Conservation (phyloP, 2,888 invertebrate genomes). For the Archips xylosteana region DNA sequence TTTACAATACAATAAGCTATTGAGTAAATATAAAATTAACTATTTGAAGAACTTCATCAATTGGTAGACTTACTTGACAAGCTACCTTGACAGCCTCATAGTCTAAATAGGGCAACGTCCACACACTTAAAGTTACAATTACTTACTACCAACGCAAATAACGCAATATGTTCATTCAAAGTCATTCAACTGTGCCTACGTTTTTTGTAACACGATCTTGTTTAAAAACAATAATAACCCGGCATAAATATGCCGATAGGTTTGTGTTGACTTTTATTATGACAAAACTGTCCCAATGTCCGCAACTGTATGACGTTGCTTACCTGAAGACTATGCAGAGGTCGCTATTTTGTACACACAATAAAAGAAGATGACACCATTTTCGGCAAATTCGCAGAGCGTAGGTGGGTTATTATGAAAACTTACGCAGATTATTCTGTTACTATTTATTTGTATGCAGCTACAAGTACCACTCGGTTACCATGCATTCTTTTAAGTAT, state of each 20-base stretch:
- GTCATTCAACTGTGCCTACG: slow-evolving; percentile 10
- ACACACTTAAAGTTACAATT: slow-evolving; percentile 15
- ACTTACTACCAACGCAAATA: slow-evolving; percentile 5
- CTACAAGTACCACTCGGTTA: too few relatives aligned
- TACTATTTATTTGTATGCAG: too few relatives aligned
- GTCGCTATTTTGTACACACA: too few relatives aligned
- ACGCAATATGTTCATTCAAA: slow-evolving; percentile 3
- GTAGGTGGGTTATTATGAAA: too few relatives aligned
- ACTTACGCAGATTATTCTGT: too few relatives aligned
- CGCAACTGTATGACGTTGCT: neutral
- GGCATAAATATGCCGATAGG: neutral
- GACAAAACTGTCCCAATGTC: neutral
- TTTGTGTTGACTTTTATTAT: neutral
- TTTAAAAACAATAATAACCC: slow-evolving; percentile 3
- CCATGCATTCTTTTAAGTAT: too few relatives aligned
- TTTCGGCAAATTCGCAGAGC: too few relatives aligned
- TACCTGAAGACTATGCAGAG: too few relatives aligned
- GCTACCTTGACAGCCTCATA: slow-evolving; percentile 30
- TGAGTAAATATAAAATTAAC: neutral
- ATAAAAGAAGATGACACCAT: too few relatives aligned
- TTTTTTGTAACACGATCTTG: neutral
- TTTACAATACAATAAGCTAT: too few relatives aligned
- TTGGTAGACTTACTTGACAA: slow-evolving; percentile 2
- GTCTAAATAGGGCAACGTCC: slow-evolving; percentile 28
- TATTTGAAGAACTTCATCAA: neutral